Base-by-base conservation (phyloP, 2,113 vertebrate species). In the Cryptotis parvus region DNA sequence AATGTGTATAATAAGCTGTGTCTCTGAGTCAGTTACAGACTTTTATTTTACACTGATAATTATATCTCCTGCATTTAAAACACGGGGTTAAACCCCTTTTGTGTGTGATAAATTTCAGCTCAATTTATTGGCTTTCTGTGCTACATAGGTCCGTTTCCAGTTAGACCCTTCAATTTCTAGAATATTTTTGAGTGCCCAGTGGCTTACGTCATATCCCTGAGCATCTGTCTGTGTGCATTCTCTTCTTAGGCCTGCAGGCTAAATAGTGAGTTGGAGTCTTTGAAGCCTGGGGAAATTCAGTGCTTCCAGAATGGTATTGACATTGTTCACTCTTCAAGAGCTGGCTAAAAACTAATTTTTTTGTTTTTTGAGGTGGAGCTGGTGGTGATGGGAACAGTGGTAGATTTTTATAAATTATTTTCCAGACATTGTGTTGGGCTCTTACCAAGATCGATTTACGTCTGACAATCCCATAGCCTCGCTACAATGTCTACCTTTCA, bases 321-420 rank as follows among this genome's bases (percentile, higher is more conserved):
- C n/a, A 63, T 6, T 29, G 29, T 63, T n/a, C 70, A 9, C 41
- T 81, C 31, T 52, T 77, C n/a, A 35, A 69, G 24, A 84, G 31
- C 35, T 55, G 24, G 35, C 35, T 39, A 41, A 45, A 49, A 43
- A 43, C 77, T 91, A 63, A 3, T 85, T 5, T 76, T 75, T 43
- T 1, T 22, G 6, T 39, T 85, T 6, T 20, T 58, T 58, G 55
- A 58, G 22, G 16, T 58, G 49, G 12, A 10, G 15, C 15, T 65
- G 31, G 27, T 55, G 15, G 14, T 58, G 0, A n/a, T n/a, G n/a
- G 22, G 41, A 10, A 33, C n/a, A 15, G 55, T 66, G 55, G 22
- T 37, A 20, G 26, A 29, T 80, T 90, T 95, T 84, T 91, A 27
- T 84, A 91, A 45, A 65, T 31, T 78, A 1, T 94, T 93, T 93